These are phyloP conservation scores for Chelonia mydas DNA, from an alignment of 2,797 vertebrate genomes.

Conservation along the genomic window DNA sequence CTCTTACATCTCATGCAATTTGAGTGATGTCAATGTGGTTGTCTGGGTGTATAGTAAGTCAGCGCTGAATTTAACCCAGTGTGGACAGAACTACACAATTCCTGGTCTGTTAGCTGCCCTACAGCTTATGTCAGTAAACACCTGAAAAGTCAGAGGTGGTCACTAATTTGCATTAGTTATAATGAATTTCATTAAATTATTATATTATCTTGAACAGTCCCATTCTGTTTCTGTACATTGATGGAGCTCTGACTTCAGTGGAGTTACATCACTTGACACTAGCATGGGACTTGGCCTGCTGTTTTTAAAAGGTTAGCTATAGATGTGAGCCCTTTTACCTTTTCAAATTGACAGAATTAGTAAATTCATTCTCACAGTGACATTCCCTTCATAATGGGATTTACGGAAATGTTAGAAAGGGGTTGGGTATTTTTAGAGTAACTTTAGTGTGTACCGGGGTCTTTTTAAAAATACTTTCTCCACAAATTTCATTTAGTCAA, in stretches of 20 bases:
- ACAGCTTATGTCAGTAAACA: not conserved
- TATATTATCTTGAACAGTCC: not conserved
- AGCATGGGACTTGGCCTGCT: slow-evolving; percentile 36
- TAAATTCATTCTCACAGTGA: not conserved
- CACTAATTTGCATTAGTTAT: not conserved
- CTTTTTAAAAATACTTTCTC: not conserved
- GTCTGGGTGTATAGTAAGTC: not conserved
- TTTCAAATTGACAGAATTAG: slow-evolving; percentile 11
- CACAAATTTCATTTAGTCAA: slow-evolving; percentile 26
- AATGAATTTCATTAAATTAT: not conserved
- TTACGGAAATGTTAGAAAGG: slow-evolving; percentile 23
- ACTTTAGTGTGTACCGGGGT: not conserved
- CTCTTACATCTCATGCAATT: not conserved
- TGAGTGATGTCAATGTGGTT: not conserved
- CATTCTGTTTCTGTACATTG: not conserved
- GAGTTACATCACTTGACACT: not conserved
- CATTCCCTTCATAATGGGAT: slow-evolving; percentile 23
- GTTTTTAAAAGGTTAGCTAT: slow-evolving; percentile 16
- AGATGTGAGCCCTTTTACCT: slow-evolving; percentile 45
- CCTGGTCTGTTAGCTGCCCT: not conserved
- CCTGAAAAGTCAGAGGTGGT: not conserved
- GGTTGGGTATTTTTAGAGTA: not conserved
- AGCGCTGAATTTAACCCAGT: not conserved
- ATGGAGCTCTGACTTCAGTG: slow-evolving; percentile 21
- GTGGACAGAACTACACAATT: not conserved